Evolutionary conservation across 2,888 invertebrate species (phyloP).

Genomic region (Aquatica leii): DNA sequence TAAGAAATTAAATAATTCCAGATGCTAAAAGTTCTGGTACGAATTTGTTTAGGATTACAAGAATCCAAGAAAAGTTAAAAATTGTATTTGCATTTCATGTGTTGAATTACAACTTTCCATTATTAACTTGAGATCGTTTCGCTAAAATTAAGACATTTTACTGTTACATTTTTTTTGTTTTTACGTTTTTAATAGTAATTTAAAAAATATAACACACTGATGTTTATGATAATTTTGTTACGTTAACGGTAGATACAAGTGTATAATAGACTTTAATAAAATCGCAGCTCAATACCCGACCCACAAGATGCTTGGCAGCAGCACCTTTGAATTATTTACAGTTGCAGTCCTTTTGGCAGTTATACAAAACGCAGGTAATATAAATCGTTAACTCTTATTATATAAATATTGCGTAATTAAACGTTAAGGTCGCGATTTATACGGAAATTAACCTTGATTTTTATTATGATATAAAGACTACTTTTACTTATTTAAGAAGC

Average conservation of each 20-base stretch:
- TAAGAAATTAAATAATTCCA: conserved; percentile 44
- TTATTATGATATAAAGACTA: conserved; percentile 8
- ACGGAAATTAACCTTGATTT: conserved; percentile 18
- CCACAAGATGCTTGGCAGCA: background rate
- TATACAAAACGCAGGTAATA: conserved; percentile 20
- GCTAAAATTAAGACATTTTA: background rate
- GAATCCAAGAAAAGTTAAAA: conserved; percentile 11
- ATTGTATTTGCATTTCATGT: conserved; percentile 13
- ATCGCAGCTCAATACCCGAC: background rate
- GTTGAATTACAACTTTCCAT: background rate
- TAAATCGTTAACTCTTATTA: conserved; percentile 3
- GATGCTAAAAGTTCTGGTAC: conserved; percentile 30
- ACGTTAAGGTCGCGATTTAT: conserved; percentile 9
- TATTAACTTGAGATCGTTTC: background rate
- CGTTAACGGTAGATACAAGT: no score
- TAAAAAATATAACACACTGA: conserved; percentile 26
- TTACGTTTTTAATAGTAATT: background rate
- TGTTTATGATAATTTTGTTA: background rate
- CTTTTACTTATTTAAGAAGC: conserved; percentile 8
- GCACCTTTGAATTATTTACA: background rate
- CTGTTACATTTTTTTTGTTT: no score
- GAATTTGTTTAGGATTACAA: conserved; percentile 33
- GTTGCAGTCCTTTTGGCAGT: conserved; percentile 16
- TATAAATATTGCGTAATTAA: conserved; percentile 1
- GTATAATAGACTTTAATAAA: no score